Evolutionary conservation across 2,888 invertebrate species (phyloP).

Genomic region (Sinopyrophorus schimmeli): DNA sequence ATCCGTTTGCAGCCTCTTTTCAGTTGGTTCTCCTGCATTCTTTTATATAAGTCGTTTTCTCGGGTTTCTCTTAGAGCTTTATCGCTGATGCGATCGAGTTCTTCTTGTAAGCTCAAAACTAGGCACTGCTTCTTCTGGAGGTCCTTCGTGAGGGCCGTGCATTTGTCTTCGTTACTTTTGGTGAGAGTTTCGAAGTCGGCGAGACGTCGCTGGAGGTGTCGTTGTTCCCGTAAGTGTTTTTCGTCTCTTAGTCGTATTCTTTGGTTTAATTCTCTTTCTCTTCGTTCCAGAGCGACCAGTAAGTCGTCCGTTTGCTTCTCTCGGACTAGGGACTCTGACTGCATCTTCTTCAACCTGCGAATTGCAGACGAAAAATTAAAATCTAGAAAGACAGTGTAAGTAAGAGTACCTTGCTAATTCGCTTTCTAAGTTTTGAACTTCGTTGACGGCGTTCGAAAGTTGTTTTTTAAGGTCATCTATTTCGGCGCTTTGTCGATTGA

Average conservation of each 20-base stretch:
- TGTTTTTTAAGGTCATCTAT: constrained; percentile 73
- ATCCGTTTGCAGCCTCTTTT: constrained; percentile 64
- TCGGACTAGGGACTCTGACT: constrained; percentile 69
- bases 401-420: constrained; percentile 62
- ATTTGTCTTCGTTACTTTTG: constrained; percentile 69
- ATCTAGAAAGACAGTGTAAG: background rate
- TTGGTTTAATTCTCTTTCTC: constrained; percentile 73
- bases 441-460: constrained; percentile 64
- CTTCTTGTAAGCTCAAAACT: constrained; percentile 69
- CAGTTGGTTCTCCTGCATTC: constrained; percentile 74
- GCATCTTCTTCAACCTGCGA: constrained; percentile 66
- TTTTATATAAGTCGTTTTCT: constrained; percentile 77
- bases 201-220: constrained; percentile 56
- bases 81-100: constrained; percentile 69
- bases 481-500: constrained; percentile 69
- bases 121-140: constrained; percentile 67
- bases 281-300: constrained; percentile 72
- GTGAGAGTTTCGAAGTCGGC: constrained; percentile 70
- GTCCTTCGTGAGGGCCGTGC: constrained; percentile 67
- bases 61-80: constrained; percentile 70
- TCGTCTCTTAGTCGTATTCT: constrained; percentile 74
- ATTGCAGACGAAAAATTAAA: constrained; percentile 14
- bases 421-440: constrained; percentile 69
- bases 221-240: constrained; percentile 65
- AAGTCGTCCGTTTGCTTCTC: constrained; percentile 80